Conservation (phyloP, 2,113 vertebrate species). For the Proteles cristata region DNA sequence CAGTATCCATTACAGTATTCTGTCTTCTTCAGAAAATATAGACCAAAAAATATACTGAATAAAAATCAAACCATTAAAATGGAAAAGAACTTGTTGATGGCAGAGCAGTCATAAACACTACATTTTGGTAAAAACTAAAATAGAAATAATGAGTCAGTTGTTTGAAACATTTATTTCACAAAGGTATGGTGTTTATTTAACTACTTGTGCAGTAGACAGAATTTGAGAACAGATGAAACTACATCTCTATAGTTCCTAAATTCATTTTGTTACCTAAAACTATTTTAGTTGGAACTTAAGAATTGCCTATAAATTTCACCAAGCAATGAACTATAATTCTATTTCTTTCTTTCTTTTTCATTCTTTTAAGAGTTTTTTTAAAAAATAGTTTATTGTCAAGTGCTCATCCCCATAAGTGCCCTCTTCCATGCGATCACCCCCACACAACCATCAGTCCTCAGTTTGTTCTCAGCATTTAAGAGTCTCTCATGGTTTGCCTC, state of each 20-base stretch:
- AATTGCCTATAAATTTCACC: not conserved
- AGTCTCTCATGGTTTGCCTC: no score
- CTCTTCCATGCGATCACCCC: no score
- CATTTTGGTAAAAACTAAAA: not conserved
- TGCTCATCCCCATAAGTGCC: no score
- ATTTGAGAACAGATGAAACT: not conserved
- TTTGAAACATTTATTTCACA: not conserved
- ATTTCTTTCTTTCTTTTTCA: no score
- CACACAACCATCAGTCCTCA: no score
- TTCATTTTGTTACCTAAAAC: not conserved
- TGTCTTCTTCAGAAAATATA: not conserved
- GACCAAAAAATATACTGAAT: not conserved
- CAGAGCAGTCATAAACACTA: not conserved
- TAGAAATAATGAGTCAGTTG: not conserved
- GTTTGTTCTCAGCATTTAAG: no score
- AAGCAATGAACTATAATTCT: not conserved
- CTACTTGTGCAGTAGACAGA: not conserved
- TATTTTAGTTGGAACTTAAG: not conserved
- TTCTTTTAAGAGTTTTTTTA: no score
- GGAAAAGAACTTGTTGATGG: not conserved
- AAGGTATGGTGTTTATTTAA: not conserved
- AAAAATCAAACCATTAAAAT: not conserved
- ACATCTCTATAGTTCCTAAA: not conserved
- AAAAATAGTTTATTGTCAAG: no score
- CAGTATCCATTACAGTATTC: not conserved